Base-by-base conservation (phyloP, 2,113 vertebrate species). In the Melanerpes formicivorus region DNA sequence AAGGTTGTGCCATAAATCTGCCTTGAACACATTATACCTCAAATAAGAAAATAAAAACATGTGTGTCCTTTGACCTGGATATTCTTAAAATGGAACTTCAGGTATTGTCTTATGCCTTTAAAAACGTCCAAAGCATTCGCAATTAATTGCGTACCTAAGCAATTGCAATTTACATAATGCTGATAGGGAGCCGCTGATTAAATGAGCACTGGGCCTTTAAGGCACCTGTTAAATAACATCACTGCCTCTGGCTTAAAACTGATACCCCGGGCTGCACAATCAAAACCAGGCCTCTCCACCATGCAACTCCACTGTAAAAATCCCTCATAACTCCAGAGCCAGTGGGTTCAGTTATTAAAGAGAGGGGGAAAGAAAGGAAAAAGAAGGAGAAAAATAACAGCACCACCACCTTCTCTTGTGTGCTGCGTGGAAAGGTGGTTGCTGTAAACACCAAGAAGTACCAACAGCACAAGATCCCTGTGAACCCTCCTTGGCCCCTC, bases 1-100 rank as follows among this genome's bases (percentile, higher is more conserved):
- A 98, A 98, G 97, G 96, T 97, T 98, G 97, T 97, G 97, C 97
- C 97, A 98, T 98, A 98, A 98, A 98, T 98, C 97, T 97, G 97
- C 98, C 98, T 98, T 98, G 98, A 98, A 98, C 97, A 97, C 97
- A 98, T 98, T 98, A 98, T 97, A 97, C 97, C 97, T 97, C 97
- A 96, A 98, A 97, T 97, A 97, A 97, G 97, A 97, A 98, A 98
- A 98, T 88, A 98, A 98, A 98, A 98, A 98, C 98, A 98, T 72
- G 87, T 98, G 98, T 98, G 98, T 95, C 98, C 98, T 98, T 97
- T 98, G 98, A 98, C 98, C 98, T 94, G 70, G 64, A 83, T 94
- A 97, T 95, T 97, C 97, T 97, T 97, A 97, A 84, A 97, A 97
- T 97, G 77, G 97, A 97, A 97, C 96, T 94, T 82, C 80, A 95